A percentile compares a stretch with the other conserved stretches of the same genome.
These are phyloP conservation scores for Notospermus geniculatus DNA, from an alignment of 1,140 invertebrate species.

Conservation along the genomic window DNA sequence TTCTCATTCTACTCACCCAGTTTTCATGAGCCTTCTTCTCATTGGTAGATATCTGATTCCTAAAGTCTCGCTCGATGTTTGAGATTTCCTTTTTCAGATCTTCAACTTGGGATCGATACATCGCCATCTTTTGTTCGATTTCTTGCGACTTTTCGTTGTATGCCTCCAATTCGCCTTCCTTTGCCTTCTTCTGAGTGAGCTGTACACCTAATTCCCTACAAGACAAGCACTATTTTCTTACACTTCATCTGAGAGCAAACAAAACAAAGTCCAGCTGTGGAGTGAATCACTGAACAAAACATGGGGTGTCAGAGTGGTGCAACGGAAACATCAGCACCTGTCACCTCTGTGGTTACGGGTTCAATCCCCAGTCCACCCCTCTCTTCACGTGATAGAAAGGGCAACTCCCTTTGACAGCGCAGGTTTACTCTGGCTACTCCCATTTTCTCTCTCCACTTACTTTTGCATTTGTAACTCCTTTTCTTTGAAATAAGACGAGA, in stretches of 20 bases:
- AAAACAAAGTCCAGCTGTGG: neutral
- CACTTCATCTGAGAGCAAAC: neutral
- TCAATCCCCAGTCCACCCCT: too few species aligned
- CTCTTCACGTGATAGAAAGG: too few species aligned
- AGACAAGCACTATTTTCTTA: constrained; percentile 17
- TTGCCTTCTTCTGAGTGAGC: constrained; percentile 77
- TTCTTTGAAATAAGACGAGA: constrained; percentile 84
- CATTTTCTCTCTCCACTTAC: constrained; percentile 45
- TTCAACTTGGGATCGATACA: constrained; percentile 35
- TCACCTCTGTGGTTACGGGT: too few species aligned
- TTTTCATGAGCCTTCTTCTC: constrained; percentile 54
- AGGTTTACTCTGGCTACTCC: too few species aligned
- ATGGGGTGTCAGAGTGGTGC: too few species aligned
- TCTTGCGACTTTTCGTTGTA: constrained; percentile 32
- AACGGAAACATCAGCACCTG: neutral
- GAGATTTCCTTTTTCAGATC: constrained; percentile 45
- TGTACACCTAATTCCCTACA: constrained; percentile 73
- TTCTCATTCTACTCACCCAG: constrained; percentile 37
- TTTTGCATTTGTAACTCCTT: constrained; percentile 81
- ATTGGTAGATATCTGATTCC: constrained; percentile 49
- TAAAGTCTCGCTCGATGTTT: constrained; percentile 47
- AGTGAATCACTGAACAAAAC: too few species aligned
- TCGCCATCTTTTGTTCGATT: constrained; percentile 31
- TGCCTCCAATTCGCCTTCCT: constrained; percentile 61
- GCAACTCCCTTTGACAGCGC: too few species aligned